Evolutionary conservation across 1,140 invertebrate genomes (phyloP).

Genomic region (Metaphire vulgaris): DNA sequence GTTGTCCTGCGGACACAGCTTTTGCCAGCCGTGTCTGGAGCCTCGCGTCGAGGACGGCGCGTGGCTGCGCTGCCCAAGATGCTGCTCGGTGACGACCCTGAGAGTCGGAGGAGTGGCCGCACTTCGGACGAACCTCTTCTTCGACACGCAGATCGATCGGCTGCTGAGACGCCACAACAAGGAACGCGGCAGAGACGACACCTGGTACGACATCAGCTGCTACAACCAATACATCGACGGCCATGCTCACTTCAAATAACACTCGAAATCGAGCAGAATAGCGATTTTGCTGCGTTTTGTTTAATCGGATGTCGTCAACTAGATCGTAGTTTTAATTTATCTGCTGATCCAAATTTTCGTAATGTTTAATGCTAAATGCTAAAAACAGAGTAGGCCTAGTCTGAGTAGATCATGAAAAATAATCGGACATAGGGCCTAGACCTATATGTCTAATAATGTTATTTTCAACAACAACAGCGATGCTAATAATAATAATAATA

Average conservation of each 20-base stretch:
- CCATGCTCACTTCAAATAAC: neutral
- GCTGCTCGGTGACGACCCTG: neutral
- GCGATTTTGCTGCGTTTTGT: no score
- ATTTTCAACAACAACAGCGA: no score
- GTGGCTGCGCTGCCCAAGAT: conserved; percentile 8
- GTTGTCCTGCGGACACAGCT: conserved; percentile 13
- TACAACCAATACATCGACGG: conserved; percentile 1
- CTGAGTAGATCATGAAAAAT: no score
- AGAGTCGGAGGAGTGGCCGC: neutral
- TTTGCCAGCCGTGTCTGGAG: conserved; percentile 19
- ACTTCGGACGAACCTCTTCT: conserved; percentile 9
- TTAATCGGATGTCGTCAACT: no score
- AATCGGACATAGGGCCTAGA: no score
- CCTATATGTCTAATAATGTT: no score
- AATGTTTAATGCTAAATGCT: no score
- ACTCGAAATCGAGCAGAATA: no score
- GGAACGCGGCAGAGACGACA: conserved; percentile 13
- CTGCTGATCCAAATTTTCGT: no score
- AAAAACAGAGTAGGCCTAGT: no score
- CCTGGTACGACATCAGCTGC: conserved; percentile 11
- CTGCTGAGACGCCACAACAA: conserved; percentile 13
- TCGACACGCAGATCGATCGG: conserved; percentile 19
- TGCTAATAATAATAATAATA: no score
- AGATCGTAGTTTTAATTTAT: no score
- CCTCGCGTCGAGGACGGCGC: neutral